Base-by-base conservation (phyloP, 2,797 vertebrate genomes). In the Eurystomus glaucurus region DNA sequence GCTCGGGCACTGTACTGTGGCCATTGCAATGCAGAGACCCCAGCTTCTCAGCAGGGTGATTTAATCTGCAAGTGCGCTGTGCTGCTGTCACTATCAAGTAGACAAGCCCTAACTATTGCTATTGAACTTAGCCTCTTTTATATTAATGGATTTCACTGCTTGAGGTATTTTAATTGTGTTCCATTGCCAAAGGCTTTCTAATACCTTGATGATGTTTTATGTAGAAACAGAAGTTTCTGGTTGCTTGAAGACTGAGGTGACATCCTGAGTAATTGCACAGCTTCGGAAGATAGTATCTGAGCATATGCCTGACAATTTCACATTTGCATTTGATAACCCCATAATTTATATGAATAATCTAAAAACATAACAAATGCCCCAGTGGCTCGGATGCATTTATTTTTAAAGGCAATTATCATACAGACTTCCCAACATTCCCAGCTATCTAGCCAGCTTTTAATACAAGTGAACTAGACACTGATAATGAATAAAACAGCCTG, bases 211-310 rank as follows among this genome's bases (percentile, higher is more conserved):
- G 85, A 80, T 86, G 37, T 81, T 96, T 94, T 86, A 55, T 61
- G 46, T 83, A 90, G 68, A 92, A 95, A 80, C 64, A 85, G 91
- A 96, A 94, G 90, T 93, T 86, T 76, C 69, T 82, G 55, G 45
- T 89, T 86, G 90, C 94, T 96, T 66, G 95, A 96, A 96, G 95
- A 91, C 87, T 79, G 81, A 92, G 61, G 87, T 96, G 96, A 96
- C 96, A 97, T 45, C 50, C 77, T 97, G 96, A 97, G 66, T 97
- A 97, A 98, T 97, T 96, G 85, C 94, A 93, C 54, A 90, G 35
- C 72, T 97, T 93, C 87, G 62, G 86, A 93, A 96, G 74, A 85
- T 70, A 62, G 14, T 95, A 79, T 93, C 85, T 45, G 58, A 96
- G 75, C 97, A 97, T 93, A 97, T 96, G 96, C 61, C 69, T 79